Evolutionary conservation across 2,113 vertebrate species (phyloP).

Genomic region (Tyto alba): DNA sequence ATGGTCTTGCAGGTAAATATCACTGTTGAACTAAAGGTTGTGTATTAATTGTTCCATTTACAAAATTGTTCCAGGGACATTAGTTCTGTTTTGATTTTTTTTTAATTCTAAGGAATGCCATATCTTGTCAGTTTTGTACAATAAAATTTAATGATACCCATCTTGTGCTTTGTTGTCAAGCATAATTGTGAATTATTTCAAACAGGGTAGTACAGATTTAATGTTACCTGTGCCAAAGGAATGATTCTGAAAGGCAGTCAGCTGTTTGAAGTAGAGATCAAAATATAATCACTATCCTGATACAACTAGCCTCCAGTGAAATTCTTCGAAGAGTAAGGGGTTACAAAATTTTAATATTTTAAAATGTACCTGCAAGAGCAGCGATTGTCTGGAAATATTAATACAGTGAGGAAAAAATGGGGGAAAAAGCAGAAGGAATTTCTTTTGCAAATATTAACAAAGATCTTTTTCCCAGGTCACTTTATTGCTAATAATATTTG

Average conservation of each 20-base stretch:
- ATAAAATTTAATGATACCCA: slow-evolving; percentile 48
- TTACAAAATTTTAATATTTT: background rate
- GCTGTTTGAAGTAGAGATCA: background rate
- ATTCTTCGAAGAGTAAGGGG: background rate
- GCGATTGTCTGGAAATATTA: background rate
- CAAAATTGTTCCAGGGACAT: slow-evolving; percentile 37
- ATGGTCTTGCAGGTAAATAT: slow-evolving; percentile 50
- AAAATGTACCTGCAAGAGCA: background rate
- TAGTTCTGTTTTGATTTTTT: slow-evolving; percentile 23
- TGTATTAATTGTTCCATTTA: slow-evolving; percentile 58
- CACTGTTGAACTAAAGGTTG: slow-evolving; percentile 31
- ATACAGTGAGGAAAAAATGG: background rate
- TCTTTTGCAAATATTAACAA: background rate
- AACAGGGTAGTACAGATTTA: background rate
- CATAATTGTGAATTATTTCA: slow-evolving; percentile 39
- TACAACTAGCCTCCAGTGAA: background rate
- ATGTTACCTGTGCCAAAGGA: slow-evolving; percentile 26
- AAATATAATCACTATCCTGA: background rate
- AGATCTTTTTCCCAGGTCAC: background rate
- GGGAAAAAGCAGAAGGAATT: background rate
- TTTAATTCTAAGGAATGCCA: slow-evolving; percentile 44
- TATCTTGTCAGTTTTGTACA: slow-evolving; percentile 47
- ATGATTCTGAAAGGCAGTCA: background rate
- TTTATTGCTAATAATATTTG: background rate
- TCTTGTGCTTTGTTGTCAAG: slow-evolving; percentile 39